A percentile compares a stretch with the other conserved stretches of the same genome.
Evolutionary conservation across 2,888 invertebrate species (phyloP).

Genomic region (Pinctada fucata): DNA sequence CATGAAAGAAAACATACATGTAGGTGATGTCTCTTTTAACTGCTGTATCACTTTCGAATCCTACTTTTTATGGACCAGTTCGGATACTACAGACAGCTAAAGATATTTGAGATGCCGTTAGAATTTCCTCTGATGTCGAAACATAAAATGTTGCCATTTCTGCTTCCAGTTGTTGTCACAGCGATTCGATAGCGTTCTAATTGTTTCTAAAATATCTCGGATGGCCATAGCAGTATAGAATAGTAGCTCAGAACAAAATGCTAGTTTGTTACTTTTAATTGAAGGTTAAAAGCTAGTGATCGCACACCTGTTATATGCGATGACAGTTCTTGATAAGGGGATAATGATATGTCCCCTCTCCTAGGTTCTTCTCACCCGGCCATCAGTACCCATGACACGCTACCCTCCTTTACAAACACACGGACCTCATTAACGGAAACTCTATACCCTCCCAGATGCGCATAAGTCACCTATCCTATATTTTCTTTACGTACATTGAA

Average conservation of each 20-base stretch:
- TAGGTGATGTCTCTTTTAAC: no score
- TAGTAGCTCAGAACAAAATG: background rate
- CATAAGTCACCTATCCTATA: background rate
- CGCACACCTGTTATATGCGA: slow-evolving; percentile 22
- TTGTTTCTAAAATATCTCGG: background rate
- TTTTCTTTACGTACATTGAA: slow-evolving; percentile 8
- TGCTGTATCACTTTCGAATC: no score
- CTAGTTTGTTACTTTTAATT: slow-evolving; percentile 3
- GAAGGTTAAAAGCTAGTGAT: slow-evolving; percentile 1
- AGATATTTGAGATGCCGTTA: background rate
- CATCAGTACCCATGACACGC: background rate
- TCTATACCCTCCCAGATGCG: slow-evolving; percentile 2
- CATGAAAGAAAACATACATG: no score
- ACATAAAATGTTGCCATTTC: background rate
- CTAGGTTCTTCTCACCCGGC: background rate
- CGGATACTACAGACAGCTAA: background rate
- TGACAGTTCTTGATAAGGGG: slow-evolving; percentile 23
- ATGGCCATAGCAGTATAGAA: background rate
- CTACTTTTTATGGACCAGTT: no score
- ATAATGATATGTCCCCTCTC: background rate
- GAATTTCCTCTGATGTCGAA: background rate
- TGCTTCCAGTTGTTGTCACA: background rate
- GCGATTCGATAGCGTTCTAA: background rate
- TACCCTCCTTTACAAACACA: background rate
- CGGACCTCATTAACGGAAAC: background rate